Base-by-base conservation (phyloP, 2,797 vertebrate species). In the Pseudochaenichthys georgianus region DNA sequence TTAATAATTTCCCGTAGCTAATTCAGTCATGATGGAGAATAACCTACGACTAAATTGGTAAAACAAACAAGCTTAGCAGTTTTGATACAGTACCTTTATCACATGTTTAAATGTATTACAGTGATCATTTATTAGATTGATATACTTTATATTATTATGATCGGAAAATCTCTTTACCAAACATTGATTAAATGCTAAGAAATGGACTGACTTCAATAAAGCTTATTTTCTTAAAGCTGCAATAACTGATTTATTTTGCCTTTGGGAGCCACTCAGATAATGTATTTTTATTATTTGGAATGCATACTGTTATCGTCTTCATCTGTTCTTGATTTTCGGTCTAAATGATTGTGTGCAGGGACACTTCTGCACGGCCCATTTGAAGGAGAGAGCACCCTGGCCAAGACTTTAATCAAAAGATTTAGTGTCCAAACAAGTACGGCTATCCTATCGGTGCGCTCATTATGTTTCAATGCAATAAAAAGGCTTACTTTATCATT, bases 401-500 rank as follows among this genome's bases (percentile, higher is more conserved):
- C 53, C 52, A 13, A 61, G 45, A 34, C 48, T 41, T 5, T 50
- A 57, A 76, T 67, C 45, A 74, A 63, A 67, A 52, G 52, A 66
- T 62, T 68, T 21, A 34, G 21, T 48, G 58, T 19, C 52, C 48
- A 67, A 52, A 59, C 46, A 74, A 16, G 12, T 28, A n/a, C 17
- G 23, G 42, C 65, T 50, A 59, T 87, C 64, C 65, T 47, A 59
- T 87, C 64, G 64, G 13, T 68, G 12, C 0, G 6, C 53, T 82
- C 68, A 84, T 85, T 82, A 73, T 19, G 53, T 52, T 45, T 59
- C 38, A 51, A 74, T 66, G 13, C 38, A 63, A 82, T 82, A 67
- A 85, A 83, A 80, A 57, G 15, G 48, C 50, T 63, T 66, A 21
- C 65, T 77, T 82, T 81, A 78, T 80, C 68, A 34, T 67, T 68